phyloP scores from a whole-genome alignment of 35 echinoderm and acorn worm species.

The Ophiothrix spiculata region DNA sequence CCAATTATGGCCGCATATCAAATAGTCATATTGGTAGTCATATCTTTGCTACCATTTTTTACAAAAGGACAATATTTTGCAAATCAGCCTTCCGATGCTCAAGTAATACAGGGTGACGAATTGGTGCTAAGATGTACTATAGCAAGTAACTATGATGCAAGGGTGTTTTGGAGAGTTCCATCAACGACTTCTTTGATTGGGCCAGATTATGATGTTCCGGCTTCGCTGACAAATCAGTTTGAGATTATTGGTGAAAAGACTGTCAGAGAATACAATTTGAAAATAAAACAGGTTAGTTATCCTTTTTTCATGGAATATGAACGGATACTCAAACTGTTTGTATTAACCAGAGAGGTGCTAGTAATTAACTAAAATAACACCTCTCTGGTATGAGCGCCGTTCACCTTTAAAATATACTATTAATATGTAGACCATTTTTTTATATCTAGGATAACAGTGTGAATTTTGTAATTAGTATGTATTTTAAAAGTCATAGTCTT shows the following conservation, averaged over 20 bases:
- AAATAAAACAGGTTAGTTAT: conserved; percentile 5
- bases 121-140: neutral
- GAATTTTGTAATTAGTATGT: too few relatives aligned
- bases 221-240: neutral
- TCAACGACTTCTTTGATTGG: neutral
- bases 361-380: too few relatives aligned
- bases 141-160: neutral
- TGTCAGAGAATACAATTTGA: neutral
- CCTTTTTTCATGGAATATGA: too few relatives aligned
- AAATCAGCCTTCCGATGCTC: neutral
- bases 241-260: neutral
- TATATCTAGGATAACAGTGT: too few relatives aligned
- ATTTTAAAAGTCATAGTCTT: too few relatives aligned
- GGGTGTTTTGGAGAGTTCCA: neutral
- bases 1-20: neutral
- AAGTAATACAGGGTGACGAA: neutral
- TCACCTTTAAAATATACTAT: too few relatives aligned
- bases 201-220: neutral
- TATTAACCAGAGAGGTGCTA: too few relatives aligned
- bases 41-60: neutral
- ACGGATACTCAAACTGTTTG: too few relatives aligned
- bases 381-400: too few relatives aligned
- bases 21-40: neutral
- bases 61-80: neutral
- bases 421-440: too few relatives aligned